Base-by-base conservation (phyloP, 1,140 invertebrate species). In the Drosophila pruinosa region DNA sequence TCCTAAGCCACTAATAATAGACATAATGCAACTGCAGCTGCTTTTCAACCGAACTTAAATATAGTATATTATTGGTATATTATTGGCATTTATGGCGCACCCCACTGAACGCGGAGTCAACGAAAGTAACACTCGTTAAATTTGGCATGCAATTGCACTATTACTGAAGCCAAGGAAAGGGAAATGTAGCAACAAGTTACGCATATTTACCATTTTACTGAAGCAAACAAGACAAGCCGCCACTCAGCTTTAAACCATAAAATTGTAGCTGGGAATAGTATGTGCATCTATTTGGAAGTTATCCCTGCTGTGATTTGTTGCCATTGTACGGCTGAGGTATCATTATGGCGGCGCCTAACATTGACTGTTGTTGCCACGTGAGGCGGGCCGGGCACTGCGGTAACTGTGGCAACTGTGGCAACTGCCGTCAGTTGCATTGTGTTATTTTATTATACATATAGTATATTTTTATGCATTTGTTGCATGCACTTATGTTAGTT, bases 401-500 rank as follows among this genome's bases (percentile, higher is more conserved):
- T n/a, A 34, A 34, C 10, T 12, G 31, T 12, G n/a, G n/a, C 41
- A 43, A 38, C 28, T 31, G 28, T 14, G 19, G 19, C 17, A 43
- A 15, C 12, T 15, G 36, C n/a, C n/a, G n/a, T 15, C 36, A 14
- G 19, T 22, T 10, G 45, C 22, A 14, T 26, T 48, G 45, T 28
- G 10, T 10, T 4, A 47, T 24, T 47, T 22, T 47, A 12, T 12
- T 43, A 43, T 17, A 45, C 21, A 47, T 26, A 34, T 34, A 12
- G 26, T 4, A 26, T 63, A 53, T 12, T 54, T 63, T 26, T 7
- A n/a, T 19, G 38, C 47, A 50, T 54, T 43, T 28, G 38, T 28
- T 41, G 53, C 53, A 43, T 58, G 56, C 26, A 58, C 39, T 68
- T 34, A 31, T 7, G 31, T 67, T 61, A 45, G 47, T 39, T 54